Conservation (phyloP, 2,113 vertebrate species). For the Rhea americana region DNA sequence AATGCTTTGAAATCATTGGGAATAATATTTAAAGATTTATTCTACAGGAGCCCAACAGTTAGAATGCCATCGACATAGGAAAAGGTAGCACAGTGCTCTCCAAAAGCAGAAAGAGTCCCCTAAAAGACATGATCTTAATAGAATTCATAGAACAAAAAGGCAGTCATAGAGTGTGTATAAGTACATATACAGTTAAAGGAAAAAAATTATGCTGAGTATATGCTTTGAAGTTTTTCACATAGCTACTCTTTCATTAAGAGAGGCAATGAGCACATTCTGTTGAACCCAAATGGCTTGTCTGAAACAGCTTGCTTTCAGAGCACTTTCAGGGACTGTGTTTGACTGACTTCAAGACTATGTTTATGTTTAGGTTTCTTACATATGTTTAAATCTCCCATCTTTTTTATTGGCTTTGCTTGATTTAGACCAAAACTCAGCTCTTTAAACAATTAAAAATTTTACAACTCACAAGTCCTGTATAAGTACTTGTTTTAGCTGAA, state of each 20-base stretch:
- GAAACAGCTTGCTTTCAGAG: not conserved
- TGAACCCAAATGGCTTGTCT: not conserved
- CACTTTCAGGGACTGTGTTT: not conserved
- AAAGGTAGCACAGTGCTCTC: not conserved
- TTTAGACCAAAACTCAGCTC: not conserved
- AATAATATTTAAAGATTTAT: not conserved
- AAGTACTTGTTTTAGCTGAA: not conserved
- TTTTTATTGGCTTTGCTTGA: not conserved
- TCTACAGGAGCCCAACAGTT: fast-evolving
- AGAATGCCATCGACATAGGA: fast-evolving
- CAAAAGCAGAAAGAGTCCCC: not conserved
- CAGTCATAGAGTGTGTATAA: not conserved
- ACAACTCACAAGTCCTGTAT: not conserved
- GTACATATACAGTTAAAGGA: not conserved
- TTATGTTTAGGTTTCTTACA: not conserved
- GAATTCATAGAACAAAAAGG: not conserved
- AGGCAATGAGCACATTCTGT: fast-evolving
- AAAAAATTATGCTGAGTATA: not conserved
- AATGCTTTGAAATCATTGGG: not conserved
- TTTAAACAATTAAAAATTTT: constrained; percentile 19
- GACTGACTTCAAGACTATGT: not conserved
- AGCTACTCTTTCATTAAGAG: not conserved
- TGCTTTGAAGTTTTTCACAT: constrained; percentile 12
- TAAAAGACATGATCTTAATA: fast-evolving
- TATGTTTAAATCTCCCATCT: not conserved